Base-by-base conservation (phyloP, 2,888 invertebrate species). In the Nineta flava region DNA sequence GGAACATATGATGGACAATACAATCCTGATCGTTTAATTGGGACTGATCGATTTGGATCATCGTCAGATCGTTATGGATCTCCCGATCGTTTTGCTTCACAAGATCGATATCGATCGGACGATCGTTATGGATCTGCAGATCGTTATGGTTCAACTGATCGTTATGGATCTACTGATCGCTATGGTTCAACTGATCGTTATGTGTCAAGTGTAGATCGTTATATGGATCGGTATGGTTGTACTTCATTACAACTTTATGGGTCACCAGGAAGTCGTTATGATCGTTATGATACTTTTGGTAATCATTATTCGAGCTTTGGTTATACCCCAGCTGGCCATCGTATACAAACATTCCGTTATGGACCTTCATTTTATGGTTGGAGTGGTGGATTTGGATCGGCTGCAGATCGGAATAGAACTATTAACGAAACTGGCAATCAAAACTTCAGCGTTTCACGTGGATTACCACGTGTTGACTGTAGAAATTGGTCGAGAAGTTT, bases 401-500 rank as follows among this genome's bases (percentile, higher is more conserved):
- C 40, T 13, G 2, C 41, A 10, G 35, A 34, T 19, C 19, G 44
- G 5, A 44, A 44, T 21, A 16, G 44, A 12, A 44, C 44, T 16
- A 44, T 26, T 13, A 44, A 44, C 13, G 44, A 44, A 26, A 44
- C 44, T 13, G 44, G 44, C 9, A 44, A 44, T 13, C n/a, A 19
- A 19, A 47, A 19, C 13, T 47, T 47, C 17, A 34, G 17, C 32
- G 34, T 45, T 19, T 44, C 44, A 10, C 34, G 45, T 6, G 44
- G 44, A 10, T 45, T 38, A 17, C 49, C 49, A 10, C 17, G 45
- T 7, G 10, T 40, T 34, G 53, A 53, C 13, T 49, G 52, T 16
- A 19, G 55, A 13, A 57, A 55, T 45, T 58, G 57, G 50, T 54
- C 56, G 12, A 51, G 55, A 26, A 52, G 55, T 41, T 52, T 58